Conservation (phyloP, 2,113 vertebrate genomes). For the Physeter macrocephalus region DNA sequence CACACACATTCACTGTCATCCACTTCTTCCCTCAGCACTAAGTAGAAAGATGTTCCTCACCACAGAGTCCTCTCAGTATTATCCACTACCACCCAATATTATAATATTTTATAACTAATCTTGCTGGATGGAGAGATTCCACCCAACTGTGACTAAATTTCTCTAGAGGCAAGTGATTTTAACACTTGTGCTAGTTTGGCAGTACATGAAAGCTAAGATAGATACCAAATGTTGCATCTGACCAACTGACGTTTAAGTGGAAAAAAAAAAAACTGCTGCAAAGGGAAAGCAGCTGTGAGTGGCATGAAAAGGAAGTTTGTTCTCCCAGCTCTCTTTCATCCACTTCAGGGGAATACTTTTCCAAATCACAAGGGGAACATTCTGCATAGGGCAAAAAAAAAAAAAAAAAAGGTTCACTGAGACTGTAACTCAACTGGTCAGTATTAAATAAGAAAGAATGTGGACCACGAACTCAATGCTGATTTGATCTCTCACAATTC, state of each 20-base stretch:
- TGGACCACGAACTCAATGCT: not conserved
- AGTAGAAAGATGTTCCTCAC: constrained; percentile 45
- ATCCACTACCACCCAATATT: not conserved
- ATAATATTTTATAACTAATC: not conserved
- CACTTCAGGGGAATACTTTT: not conserved
- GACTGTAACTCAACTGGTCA: not conserved
- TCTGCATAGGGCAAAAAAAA: not conserved
- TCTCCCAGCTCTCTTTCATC: not conserved
- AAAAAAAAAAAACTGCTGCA: not conserved
- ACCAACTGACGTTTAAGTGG: constrained; percentile 13
- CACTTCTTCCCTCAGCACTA: not conserved
- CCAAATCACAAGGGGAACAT: constrained; percentile 35
- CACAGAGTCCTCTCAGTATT: constrained; percentile 7
- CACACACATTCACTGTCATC: not conserved
- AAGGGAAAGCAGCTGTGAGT: not conserved
- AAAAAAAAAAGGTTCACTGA: not conserved
- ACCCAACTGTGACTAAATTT: not conserved
- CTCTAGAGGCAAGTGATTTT: constrained; percentile 3
- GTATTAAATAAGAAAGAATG: constrained; percentile 11
- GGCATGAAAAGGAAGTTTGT: not conserved
- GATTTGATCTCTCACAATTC: not conserved
- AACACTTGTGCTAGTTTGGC: constrained; percentile 34
- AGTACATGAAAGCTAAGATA: constrained; percentile 19
- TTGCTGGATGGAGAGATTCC: not conserved
- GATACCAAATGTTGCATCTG: not conserved